phyloP scores from a whole-genome alignment of 2,797 vertebrate species.

The Alauda arvensis region DNA sequence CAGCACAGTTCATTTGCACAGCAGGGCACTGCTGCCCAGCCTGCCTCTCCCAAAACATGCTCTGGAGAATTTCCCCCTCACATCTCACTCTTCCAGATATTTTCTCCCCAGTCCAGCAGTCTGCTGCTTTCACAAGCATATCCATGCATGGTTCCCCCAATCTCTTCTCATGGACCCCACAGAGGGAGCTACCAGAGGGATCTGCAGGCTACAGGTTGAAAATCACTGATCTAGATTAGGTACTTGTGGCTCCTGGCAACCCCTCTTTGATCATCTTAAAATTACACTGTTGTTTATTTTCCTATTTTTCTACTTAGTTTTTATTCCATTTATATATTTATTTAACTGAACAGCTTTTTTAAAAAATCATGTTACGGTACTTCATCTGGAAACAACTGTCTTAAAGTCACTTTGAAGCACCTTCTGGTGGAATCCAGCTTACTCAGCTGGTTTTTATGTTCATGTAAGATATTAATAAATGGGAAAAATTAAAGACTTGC shows the following conservation, averaged over 20 bases:
- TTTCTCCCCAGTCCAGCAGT: background rate
- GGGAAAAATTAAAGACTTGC: background rate
- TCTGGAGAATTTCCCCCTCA: accelerated
- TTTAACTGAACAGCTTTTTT: background rate
- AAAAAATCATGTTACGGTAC: background rate
- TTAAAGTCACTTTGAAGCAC: background rate
- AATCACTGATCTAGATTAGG: background rate
- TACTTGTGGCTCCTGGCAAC: background rate
- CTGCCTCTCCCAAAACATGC: background rate
- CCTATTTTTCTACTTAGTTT: background rate
- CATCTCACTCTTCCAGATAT: background rate
- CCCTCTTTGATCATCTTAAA: background rate
- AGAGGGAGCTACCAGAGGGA: background rate
- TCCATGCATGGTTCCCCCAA: accelerated
- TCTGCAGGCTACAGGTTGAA: background rate
- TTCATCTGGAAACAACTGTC: background rate
- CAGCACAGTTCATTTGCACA: background rate
- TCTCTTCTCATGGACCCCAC: background rate
- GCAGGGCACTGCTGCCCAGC: background rate
- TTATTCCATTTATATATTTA: background rate
- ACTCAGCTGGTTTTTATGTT: background rate
- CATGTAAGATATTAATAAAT: background rate
- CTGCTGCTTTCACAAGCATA: background rate
- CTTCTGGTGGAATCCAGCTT: background rate
- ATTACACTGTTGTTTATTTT: background rate